These are phyloP conservation scores for Himalopsyche kuldschensis DNA, from an alignment of 2,888 invertebrate genomes.

Conservation along the genomic window DNA sequence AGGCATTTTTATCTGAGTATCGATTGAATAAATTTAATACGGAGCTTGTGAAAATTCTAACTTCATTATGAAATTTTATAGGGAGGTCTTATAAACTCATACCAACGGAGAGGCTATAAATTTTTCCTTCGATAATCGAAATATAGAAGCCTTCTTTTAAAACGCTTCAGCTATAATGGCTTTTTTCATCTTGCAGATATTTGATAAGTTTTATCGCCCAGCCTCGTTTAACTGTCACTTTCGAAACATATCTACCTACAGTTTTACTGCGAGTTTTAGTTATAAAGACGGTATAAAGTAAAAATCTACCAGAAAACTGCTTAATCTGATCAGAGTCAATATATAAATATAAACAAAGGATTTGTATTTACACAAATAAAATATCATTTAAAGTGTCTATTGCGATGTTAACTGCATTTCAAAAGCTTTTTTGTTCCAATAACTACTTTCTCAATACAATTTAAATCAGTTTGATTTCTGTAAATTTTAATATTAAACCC, in stretches of 20 bases:
- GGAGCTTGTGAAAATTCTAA: background rate
- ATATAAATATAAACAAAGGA: background rate
- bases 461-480: no score
- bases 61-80: background rate
- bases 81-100: background rate
- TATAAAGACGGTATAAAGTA: background rate
- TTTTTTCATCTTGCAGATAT: conserved; percentile 1
- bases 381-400: no score
- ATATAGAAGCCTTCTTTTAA: background rate
- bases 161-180: background rate
- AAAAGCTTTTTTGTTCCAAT: no score
- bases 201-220: background rate
- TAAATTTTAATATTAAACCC: no score
- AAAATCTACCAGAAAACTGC: background rate
- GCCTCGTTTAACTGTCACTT: background rate
- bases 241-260: background rate
- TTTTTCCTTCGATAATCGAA: background rate
- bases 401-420: no score
- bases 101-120: background rate
- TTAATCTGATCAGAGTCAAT: background rate
- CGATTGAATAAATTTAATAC: background rate
- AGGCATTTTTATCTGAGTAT: background rate
- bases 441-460: no score
- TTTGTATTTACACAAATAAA: no score
- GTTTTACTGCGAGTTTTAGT: background rate